phyloP scores from a whole-genome alignment of 2,113 vertebrate genomes.

The Ctenodactylus gundi region DNA sequence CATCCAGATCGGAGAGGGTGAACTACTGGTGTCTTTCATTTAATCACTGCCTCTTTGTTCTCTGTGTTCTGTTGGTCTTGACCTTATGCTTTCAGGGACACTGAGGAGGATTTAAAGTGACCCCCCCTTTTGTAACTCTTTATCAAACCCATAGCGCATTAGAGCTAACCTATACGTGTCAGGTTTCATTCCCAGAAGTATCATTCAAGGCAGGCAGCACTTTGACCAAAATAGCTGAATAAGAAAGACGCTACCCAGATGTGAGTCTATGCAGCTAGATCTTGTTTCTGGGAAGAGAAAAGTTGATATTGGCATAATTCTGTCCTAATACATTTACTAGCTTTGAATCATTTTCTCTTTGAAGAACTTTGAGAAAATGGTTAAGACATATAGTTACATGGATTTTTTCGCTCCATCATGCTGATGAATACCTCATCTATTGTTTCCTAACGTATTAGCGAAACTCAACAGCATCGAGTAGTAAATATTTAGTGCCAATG shows the following conservation, averaged over 20 bases:
- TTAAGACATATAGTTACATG: not conserved
- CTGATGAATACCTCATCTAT: not conserved
- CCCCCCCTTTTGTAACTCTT: not conserved
- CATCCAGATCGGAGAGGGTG: accelerated
- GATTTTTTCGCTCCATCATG: not conserved
- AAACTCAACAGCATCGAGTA: not conserved
- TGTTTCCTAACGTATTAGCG: not conserved
- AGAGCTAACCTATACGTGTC: not conserved
- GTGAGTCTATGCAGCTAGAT: not conserved
- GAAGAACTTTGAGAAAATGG: not conserved
- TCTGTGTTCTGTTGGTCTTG: not conserved
- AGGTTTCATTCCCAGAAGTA: not conserved
- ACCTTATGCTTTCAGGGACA: not conserved
- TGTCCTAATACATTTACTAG: not conserved
- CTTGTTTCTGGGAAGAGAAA: not conserved
- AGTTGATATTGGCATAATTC: not conserved
- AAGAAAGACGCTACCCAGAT: not conserved
- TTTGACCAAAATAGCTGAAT: not conserved
- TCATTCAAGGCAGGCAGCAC: not conserved
- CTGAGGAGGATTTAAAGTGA: not conserved
- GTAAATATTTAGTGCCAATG: not conserved
- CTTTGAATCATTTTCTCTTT: not conserved
- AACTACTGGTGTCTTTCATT: not conserved
- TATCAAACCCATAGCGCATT: not conserved
- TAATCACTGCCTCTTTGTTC: not conserved